phyloP scores from a whole-genome alignment of 2,113 vertebrate species.

The Cyphomyrus plagiostoma region DNA sequence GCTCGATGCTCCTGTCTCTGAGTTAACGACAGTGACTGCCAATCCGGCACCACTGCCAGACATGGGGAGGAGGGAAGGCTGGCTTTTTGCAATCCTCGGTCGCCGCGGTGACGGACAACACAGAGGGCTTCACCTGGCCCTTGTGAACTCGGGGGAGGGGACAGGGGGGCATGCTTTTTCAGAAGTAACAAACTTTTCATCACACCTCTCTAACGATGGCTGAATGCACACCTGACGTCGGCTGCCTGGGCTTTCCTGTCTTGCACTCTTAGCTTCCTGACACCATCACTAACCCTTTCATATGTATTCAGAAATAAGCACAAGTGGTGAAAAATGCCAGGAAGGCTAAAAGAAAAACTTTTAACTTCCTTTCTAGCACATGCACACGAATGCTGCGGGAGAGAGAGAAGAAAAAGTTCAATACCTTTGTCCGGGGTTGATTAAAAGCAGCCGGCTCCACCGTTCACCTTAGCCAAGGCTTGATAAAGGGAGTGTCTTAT shows the following conservation, averaged over 20 bases:
- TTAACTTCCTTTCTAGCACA: neutral
- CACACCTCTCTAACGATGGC: neutral
- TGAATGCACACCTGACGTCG: neutral
- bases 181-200: neutral
- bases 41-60: slow-evolving; percentile 53
- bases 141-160: neutral
- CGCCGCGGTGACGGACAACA: neutral
- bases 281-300: neutral
- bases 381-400: neutral
- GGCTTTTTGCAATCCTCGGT: neutral
- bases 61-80: slow-evolving; percentile 39
- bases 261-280: neutral
- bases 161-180: neutral
- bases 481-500: slow-evolving; percentile 21
- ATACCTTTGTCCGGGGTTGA: slow-evolving; percentile 1
- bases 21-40: slow-evolving; percentile 50
- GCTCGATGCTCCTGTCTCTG: slow-evolving; percentile 49
- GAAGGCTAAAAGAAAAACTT: neutral
- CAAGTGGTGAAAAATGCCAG: neutral
- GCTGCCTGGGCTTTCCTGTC: neutral
- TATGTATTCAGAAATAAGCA: neutral
- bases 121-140: slow-evolving; percentile 12
- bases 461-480: slow-evolving; percentile 32
- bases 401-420: neutral
- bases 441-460: slow-evolving; percentile 36